Conservation (phyloP, 2,888 invertebrate genomes). For the Cryptocheilus praepositus region DNA sequence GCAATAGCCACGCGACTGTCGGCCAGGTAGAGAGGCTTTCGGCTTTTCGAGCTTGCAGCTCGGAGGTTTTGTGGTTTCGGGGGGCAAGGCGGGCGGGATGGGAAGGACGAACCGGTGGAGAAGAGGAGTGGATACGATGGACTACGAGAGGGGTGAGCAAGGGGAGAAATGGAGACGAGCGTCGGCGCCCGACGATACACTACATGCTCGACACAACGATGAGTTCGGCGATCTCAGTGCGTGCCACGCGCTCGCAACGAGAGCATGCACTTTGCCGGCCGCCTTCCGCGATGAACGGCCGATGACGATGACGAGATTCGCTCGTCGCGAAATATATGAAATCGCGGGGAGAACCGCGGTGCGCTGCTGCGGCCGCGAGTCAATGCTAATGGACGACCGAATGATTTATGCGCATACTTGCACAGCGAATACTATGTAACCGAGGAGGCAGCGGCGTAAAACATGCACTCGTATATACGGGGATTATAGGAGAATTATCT, state of each 20-base stretch:
- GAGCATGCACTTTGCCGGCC: conserved; percentile 47
- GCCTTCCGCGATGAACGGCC: conserved; percentile 13
- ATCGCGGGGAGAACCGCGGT: no score
- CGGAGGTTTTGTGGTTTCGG: conserved; percentile 64
- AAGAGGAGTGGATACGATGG: conserved; percentile 47
- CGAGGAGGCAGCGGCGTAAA: no score
- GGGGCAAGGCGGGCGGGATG: conserved; percentile 36
- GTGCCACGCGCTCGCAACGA: conserved; percentile 67
- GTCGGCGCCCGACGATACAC: conserved; percentile 71
- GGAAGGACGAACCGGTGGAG: conserved; percentile 36
- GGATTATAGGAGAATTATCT: no score
- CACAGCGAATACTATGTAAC: no score
- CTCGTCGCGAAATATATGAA: no score
- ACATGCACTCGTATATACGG: no score
- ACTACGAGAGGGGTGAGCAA: conserved; percentile 50
- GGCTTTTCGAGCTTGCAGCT: conserved; percentile 62
- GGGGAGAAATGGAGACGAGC: conserved; percentile 54
- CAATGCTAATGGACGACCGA: neutral
- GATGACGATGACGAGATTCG: no score
- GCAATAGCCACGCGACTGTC: conserved; percentile 71
- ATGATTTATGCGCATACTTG: no score
- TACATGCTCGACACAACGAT: conserved; percentile 58
- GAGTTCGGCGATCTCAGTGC: conserved; percentile 64
- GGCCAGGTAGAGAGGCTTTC: conserved; percentile 59
- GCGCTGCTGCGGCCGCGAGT: no score